Percentiles rank a stretch among this genome's conserved stretches.
Evolutionary conservation across 2,797 vertebrate species (phyloP).

Genomic region (Gobio occitaniae): DNA sequence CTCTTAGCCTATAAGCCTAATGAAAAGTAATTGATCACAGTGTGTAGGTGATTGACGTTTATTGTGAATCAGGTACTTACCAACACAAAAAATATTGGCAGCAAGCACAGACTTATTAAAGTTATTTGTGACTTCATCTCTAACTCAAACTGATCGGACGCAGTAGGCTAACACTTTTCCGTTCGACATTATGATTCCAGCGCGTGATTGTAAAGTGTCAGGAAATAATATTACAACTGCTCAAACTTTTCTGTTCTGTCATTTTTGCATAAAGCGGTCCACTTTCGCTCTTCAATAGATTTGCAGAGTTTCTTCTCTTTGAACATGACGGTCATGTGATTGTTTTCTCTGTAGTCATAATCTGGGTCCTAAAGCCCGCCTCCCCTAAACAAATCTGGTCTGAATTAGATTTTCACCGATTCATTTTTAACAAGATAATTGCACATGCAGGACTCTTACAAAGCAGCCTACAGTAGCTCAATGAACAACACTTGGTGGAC

Average conservation of each 20-base stretch:
- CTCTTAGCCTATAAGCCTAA: background rate
- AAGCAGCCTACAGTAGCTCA: background rate
- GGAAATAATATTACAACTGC: conserved; percentile 6
- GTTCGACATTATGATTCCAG: background rate
- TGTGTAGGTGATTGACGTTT: background rate
- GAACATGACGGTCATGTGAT: conserved; percentile 59
- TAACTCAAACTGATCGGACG: background rate
- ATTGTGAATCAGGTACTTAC: conserved; percentile 65
- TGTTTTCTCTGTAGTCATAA: background rate
- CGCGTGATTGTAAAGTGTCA: conserved; percentile 13
- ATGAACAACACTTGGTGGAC: background rate
- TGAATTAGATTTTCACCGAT: background rate
- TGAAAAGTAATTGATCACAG: background rate
- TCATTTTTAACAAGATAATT: background rate
- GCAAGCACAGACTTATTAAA: conserved; percentile 57
- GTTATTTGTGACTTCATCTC: conserved; percentile 52
- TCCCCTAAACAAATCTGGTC: rapidly evolving
- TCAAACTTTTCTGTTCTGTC: background rate
- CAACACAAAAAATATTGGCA: conserved; percentile 64
- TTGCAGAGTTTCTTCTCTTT: conserved; percentile 62
- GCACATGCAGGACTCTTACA: background rate
- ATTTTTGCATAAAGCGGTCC: conserved; percentile 9
- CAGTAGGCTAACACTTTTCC: background rate
- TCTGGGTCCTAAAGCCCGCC: conserved; percentile 71
- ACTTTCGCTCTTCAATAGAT: conserved; percentile 42